Percentiles rank a stretch among this genome's conserved stretches.
phyloP scores from a whole-genome alignment of 2,888 invertebrate species.

The Clistopyga incitator region DNA sequence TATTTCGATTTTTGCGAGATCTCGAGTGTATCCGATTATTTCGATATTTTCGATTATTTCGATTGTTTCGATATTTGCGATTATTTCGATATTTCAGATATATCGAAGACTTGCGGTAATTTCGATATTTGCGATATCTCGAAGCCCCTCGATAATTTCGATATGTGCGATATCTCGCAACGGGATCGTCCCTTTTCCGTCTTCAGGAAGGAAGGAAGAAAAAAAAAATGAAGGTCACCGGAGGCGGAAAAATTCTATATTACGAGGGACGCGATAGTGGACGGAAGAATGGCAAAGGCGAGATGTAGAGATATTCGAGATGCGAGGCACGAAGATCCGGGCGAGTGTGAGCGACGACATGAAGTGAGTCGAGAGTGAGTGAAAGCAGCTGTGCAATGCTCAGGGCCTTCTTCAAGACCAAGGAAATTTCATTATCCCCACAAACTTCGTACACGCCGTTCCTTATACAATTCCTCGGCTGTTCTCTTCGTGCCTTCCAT shows the following conservation, averaged over 20 bases:
- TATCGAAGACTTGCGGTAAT: no score
- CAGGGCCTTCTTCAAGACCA: constrained; percentile 42
- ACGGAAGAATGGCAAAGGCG: constrained; percentile 10
- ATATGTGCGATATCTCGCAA: background rate
- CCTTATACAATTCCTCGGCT: constrained; percentile 23
- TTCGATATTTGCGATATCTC: no score
- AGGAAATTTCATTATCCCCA: constrained; percentile 66
- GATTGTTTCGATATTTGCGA: background rate
- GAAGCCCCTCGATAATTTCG: background rate
- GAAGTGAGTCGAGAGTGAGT: constrained; percentile 19
- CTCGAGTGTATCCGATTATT: background rate
- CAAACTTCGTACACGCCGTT: constrained; percentile 31
- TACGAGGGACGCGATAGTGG: background rate
- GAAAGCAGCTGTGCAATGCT: constrained; percentile 46
- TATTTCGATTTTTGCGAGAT: background rate
- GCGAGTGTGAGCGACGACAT: constrained; percentile 11
- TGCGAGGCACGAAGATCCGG: constrained; percentile 32
- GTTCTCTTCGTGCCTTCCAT: constrained; percentile 22
- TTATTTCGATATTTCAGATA: background rate
- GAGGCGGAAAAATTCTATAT: constrained; percentile 4
- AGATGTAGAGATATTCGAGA: constrained; percentile 37
- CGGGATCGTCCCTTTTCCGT: background rate
- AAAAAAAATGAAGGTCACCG: constrained; percentile 31
- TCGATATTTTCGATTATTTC: background rate
- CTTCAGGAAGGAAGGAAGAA: background rate